Evolutionary conservation across 2,797 vertebrate genomes (phyloP).

Genomic region (Dermochelys coriacea): DNA sequence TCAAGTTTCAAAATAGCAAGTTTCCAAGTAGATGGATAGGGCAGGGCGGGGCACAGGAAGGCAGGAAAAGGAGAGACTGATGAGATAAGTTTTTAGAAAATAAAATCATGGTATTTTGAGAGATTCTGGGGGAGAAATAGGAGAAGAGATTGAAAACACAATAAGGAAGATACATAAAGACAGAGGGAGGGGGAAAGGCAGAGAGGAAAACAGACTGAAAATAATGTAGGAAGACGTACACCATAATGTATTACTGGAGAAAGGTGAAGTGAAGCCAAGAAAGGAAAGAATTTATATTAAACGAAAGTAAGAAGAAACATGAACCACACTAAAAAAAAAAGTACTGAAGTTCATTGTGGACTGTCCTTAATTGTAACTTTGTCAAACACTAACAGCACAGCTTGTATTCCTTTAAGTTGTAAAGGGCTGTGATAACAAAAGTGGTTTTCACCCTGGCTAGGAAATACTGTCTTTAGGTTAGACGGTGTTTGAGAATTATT

Average conservation of each 20-base stretch:
- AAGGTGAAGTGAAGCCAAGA: not conserved
- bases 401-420: not conserved
- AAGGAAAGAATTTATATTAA: not conserved
- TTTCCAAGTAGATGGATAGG: not conserved
- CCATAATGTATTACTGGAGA: not conserved
- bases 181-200: not conserved
- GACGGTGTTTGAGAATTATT: too few species aligned
- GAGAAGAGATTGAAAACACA: not conserved
- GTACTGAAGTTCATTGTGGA: not conserved
- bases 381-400: not conserved
- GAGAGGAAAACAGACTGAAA: not conserved
- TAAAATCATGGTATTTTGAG: not conserved
- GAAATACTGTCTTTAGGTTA: not conserved
- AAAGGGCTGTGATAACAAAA: not conserved
- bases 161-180: not conserved
- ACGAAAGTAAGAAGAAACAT: not conserved
- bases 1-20: not conserved
- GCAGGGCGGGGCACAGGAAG: constrained; percentile 8
- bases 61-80: not conserved
- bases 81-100: not conserved
- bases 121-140: too few species aligned
- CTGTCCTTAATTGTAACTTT: not conserved
- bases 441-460: not conserved
- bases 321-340: not conserved
- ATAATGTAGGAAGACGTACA: not conserved